phyloP scores from a whole-genome alignment of 2,797 vertebrate species.

The Taenioides sp. region DNA sequence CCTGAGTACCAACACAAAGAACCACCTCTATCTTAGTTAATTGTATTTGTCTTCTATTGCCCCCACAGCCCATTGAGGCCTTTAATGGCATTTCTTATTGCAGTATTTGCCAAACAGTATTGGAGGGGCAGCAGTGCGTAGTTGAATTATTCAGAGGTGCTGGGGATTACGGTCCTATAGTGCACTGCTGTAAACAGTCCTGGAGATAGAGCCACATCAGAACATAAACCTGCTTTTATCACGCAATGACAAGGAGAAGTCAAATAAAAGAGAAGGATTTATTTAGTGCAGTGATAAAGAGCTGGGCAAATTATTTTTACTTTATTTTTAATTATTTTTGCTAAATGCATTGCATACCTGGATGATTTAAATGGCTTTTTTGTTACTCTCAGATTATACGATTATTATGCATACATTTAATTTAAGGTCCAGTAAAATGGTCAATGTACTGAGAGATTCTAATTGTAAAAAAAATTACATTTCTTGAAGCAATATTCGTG shows the following conservation, averaged over 20 bases:
- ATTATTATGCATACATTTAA: background rate
- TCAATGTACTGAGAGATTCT: too few relatives aligned
- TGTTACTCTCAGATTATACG: background rate
- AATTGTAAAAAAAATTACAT: too few relatives aligned
- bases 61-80: conserved; percentile 68
- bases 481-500: too few relatives aligned
- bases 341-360: background rate
- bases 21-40: conserved; percentile 30
- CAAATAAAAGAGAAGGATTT: conserved; percentile 76
- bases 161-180: conserved; percentile 81
- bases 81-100: conserved; percentile 92
- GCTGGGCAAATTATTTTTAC: conserved; percentile 10
- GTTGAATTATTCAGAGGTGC: conserved; percentile 91
- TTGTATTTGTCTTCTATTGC: conserved; percentile 28
- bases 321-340: background rate
- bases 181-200: conserved; percentile 84
- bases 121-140: conserved; percentile 83
- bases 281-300: conserved; percentile 73
- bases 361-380: background rate
- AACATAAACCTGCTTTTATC: conserved; percentile 89
- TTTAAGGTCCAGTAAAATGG: background rate
- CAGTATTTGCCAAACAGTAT: conserved; percentile 87
- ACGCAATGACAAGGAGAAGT: conserved; percentile 45
- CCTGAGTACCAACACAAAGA: background rate
- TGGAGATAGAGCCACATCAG: conserved; percentile 80